Conservation (phyloP, 2,113 vertebrate genomes). For the Epinephelus cyanopodus region DNA sequence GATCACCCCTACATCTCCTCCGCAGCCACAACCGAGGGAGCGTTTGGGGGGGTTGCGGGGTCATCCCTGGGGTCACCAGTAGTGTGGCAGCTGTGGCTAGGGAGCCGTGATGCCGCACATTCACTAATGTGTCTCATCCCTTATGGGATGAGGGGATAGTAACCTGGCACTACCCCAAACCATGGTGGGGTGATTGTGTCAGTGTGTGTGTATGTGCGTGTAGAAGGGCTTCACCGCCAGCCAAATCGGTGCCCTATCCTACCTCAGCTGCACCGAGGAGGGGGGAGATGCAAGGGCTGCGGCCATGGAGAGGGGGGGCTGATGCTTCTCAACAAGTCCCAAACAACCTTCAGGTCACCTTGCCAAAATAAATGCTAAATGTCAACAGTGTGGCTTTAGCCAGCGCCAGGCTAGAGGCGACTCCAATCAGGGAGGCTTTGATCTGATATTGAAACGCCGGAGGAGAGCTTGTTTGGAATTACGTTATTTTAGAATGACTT, state of each 20-base stretch:
- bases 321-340: slow-evolving; percentile 78
- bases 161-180: slow-evolving; percentile 76
- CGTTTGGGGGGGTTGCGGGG: slow-evolving; percentile 50
- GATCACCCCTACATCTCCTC: slow-evolving; percentile 60
- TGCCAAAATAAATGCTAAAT: slow-evolving; percentile 81
- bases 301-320: slow-evolving; percentile 5
- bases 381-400: slow-evolving; percentile 72
- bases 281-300: slow-evolving; percentile 14
- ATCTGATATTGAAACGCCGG: slow-evolving; percentile 63
- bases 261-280: slow-evolving; percentile 60
- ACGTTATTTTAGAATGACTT: slow-evolving; percentile 66
- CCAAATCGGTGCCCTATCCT: slow-evolving; percentile 72
- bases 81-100: slow-evolving; percentile 73
- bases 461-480: slow-evolving; percentile 69
- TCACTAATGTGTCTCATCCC: slow-evolving; percentile 77
- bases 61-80: slow-evolving; percentile 75
- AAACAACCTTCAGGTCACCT: slow-evolving; percentile 77
- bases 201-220: slow-evolving; percentile 41
- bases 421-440: slow-evolving; percentile 64
- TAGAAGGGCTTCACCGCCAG: slow-evolving; percentile 44
- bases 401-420: slow-evolving; percentile 47
- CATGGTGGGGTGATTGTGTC: slow-evolving; percentile 49
- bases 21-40: slow-evolving; percentile 6
- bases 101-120: slow-evolving; percentile 66
- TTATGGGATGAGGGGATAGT: slow-evolving; percentile 70